These are phyloP conservation scores for Oceanites oceanicus DNA, from an alignment of 2,113 vertebrate species.

Conservation along the genomic window DNA sequence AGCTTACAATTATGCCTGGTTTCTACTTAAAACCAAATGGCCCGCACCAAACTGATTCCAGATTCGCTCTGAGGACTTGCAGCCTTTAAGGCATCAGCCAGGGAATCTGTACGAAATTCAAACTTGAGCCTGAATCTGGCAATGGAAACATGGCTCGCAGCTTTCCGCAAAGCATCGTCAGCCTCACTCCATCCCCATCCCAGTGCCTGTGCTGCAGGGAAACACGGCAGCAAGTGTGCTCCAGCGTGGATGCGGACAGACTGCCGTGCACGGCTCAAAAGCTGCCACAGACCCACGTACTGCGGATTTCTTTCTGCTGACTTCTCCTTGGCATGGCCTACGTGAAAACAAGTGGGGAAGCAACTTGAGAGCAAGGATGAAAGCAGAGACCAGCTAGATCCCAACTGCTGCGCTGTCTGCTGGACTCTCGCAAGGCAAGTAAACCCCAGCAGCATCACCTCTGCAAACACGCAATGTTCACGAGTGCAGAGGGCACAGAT, in stretches of 20 bases:
- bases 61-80: not conserved
- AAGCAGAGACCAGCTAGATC: not conserved
- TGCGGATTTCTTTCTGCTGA: not conserved
- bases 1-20: not conserved
- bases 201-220: not conserved
- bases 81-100: not conserved
- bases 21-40: not conserved
- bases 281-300: not conserved
- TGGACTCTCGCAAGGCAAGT: not conserved
- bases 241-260: not conserved
- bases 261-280: fast-evolving
- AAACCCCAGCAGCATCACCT: not conserved
- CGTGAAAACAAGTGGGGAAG: not conserved
- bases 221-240: fast-evolving
- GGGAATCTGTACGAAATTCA: not conserved
- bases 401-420: not conserved
- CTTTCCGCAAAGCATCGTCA: not conserved
- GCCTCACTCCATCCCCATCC: not conserved
- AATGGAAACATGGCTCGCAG: not conserved
- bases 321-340: not conserved
- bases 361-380: not conserved
- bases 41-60: not conserved
- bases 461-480: not conserved
- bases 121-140: not conserved
- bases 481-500: not conserved